Conservation (phyloP, 2,113 vertebrate genomes). For the Chrysochloris asiatica region DNA sequence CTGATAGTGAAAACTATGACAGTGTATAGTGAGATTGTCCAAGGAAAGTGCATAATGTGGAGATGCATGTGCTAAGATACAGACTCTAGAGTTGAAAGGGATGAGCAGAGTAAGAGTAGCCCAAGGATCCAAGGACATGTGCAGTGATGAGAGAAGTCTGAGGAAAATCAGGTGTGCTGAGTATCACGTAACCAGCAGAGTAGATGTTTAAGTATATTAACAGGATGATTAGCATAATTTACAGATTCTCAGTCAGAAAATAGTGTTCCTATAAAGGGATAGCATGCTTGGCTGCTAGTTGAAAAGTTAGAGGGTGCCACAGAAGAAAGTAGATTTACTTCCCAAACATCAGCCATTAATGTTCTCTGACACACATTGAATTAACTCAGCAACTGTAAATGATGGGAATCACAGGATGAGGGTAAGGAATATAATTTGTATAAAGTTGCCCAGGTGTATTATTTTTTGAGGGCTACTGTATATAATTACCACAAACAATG, state of each 20-base stretch:
- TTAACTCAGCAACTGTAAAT: background rate
- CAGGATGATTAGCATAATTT: background rate
- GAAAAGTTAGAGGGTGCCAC: background rate
- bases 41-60: background rate
- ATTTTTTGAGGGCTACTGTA: background rate
- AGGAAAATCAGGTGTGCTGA: background rate
- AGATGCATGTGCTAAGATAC: background rate
- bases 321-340: background rate
- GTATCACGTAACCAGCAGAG: background rate
- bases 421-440: background rate
- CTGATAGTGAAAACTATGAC: background rate
- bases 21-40: background rate
- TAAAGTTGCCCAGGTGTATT: background rate
- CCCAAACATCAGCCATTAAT: background rate
- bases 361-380: background rate
- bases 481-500: background rate
- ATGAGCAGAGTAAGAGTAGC: background rate
- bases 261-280: background rate
- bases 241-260: background rate
- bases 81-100: background rate
- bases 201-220: background rate
- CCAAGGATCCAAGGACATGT: background rate
- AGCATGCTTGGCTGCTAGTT: background rate
- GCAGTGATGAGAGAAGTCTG: background rate
- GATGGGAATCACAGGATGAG: rapidly evolving